These are phyloP conservation scores for Pentamera pediparva DNA, from an alignment of 53 echinoderm and acorn worm genomes.

Conservation along the genomic window DNA sequence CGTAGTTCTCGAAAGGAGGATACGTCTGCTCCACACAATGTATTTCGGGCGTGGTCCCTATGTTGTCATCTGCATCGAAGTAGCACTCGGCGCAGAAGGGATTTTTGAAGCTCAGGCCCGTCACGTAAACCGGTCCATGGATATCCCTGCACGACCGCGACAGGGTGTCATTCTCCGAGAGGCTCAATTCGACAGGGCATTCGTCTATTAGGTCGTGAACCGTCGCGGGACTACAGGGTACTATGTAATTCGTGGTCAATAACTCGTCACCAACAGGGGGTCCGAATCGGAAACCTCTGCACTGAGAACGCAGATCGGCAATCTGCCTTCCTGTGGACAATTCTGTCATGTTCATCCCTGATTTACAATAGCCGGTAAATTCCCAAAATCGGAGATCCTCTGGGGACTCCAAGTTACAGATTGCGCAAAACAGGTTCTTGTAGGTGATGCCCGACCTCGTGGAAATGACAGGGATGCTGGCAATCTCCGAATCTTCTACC, in stretches of 20 bases:
- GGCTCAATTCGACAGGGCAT: background rate
- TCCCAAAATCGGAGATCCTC: background rate
- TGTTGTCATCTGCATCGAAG: too few species aligned
- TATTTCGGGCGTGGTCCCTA: too few species aligned
- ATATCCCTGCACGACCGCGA: background rate
- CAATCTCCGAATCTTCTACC: background rate
- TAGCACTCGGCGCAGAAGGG: background rate
- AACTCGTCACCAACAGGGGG: background rate
- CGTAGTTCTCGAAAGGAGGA: background rate
- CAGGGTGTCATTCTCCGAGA: background rate
- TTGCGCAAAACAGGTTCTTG: conserved; percentile 10
- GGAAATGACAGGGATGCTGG: conserved; percentile 8
- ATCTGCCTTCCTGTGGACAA: too few species aligned
- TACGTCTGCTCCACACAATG: background rate
- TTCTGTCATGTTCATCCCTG: background rate
- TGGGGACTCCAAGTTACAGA: conserved; percentile 6
- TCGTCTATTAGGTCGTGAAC: background rate
- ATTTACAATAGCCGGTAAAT: background rate
- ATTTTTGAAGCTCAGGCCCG: background rate
- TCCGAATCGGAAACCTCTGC: background rate
- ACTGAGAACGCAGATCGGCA: background rate
- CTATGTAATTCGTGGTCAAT: background rate
- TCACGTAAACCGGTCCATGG: background rate
- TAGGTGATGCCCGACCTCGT: background rate
- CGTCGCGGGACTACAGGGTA: background rate